Evolutionary conservation across 2,888 invertebrate species (phyloP).

Genomic region (Argyresthia goedartella): DNA sequence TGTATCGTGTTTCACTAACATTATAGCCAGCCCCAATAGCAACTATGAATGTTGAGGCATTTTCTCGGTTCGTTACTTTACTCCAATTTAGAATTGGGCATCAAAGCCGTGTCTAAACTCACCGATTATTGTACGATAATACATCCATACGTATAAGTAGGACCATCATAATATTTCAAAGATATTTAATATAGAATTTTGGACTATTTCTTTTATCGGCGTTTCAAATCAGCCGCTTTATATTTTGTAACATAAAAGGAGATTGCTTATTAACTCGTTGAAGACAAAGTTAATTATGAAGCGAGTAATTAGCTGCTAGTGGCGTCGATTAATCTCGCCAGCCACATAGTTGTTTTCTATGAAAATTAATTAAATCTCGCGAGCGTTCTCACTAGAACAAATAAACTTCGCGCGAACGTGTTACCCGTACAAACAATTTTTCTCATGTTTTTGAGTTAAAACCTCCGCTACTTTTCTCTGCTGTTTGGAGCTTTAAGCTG

Average conservation of each 20-base stretch:
- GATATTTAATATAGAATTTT: neutral
- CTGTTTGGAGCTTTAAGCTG: conserved; percentile 21
- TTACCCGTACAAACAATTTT: conserved; percentile 54
- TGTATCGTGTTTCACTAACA: neutral
- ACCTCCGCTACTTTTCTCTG: conserved; percentile 14
- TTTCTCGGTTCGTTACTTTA: conserved; percentile 50
- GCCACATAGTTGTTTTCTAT: conserved; percentile 4
- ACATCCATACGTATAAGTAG: conserved; percentile 22
- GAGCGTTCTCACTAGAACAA: conserved; percentile 51
- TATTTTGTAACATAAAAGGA: too few relatives aligned
- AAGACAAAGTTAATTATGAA: neutral
- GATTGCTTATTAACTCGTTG: conserved; percentile 17
- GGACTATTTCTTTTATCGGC: neutral
- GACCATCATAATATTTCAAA: neutral
- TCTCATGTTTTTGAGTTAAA: conserved; percentile 53
- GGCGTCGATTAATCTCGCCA: neutral
- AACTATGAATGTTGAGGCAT: conserved; percentile 20
- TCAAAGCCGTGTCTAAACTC: conserved; percentile 32
- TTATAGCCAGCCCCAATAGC: neutral
- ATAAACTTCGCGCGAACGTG: conserved; percentile 58
- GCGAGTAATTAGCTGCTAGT: neutral
- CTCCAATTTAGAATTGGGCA: conserved; percentile 61
- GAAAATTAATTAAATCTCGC: conserved; percentile 41
- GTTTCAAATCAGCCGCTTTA: too few relatives aligned
- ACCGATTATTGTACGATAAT: conserved; percentile 60